Base-by-base conservation (phyloP, 2,888 invertebrate species). In the Patella depressa region DNA sequence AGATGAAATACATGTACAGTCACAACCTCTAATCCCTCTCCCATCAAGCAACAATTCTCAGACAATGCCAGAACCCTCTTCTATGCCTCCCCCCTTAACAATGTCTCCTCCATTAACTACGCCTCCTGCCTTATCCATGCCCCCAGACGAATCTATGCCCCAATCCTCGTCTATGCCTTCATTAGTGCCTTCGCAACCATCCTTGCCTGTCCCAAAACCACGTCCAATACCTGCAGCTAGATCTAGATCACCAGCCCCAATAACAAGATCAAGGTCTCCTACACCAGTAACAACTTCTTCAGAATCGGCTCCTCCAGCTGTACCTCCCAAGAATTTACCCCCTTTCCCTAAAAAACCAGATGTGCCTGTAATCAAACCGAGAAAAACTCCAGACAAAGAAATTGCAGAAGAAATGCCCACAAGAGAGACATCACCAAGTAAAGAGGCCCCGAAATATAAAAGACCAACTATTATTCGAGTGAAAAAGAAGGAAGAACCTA, bases 51-150 rank as follows among this genome's bases (percentile, higher is more conserved):
- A n/a, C 9, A 12, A 24, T 11, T 2, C 11, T 3, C 24, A 19
- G 9, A 2, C 24, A 24, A 19, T 65, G 11, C 19, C 11, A 11
- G 19, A 19, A 24, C 19, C 9, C 12, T 19, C 65, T 65, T 65
- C n/a, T 15, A 19, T 19, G 11, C 78, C 80, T 24, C 76, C 80
- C 15, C 72, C 78, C 29, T 69, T 77, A 12, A 71, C 80, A 29
- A 74, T 34, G 59, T 34, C 45, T 24, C 69, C 79, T 34, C 9
- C 59, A 59, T 59, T 19, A 59, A 65, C 65, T 15, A 19, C 78
- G 71, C 78, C 80, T 24, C 76, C 80, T 19, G 73, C 78, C 29
- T 69, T 77, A 12, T 72, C 80, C n/a, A 74, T 34, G 59, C 54
- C 45, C 53, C 69, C 79, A 17, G 53, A 54, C 17, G 73, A 57